Evolutionary conservation across 2,797 vertebrate genomes (phyloP), one percentile per base, ranked within the genome.

Genomic region (Pseudochirops corinnae): DNA sequence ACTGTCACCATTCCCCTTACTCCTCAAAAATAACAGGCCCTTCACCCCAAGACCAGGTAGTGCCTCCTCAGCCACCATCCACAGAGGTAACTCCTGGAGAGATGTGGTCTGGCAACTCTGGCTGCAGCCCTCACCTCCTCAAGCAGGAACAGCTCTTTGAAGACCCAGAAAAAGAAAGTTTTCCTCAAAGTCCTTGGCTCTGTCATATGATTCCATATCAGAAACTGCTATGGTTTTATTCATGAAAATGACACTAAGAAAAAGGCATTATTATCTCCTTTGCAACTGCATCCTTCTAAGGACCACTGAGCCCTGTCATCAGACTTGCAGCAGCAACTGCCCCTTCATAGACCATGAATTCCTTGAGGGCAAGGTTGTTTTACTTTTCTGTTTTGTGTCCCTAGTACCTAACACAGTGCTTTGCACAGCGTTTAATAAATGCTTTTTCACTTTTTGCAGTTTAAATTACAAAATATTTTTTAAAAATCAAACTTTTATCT

Each of bases 401-500:
- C 24, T 4, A 87, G 21, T 18, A 82, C 18, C n/a, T 82, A 39
- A 74, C 31, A 33, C 2, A 46, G 21, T 46, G 74, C 74, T 87
- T 87, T 87, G 39, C 39, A 87, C 7, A 46, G 74, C 1, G 10
- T 46, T 46, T 46, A 87, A 50, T 26, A 87, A 87, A 50, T 50
- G 21, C 24, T 87, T 82, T 50, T 87, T 87, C 74, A 26, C 50
- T 26, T 10, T 50, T 50, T 87, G 74, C 1, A 28, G 21, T 87
- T 46, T 87, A 50, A 87, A 50, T 87, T 87, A 50, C 21, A 1
- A 39, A 50, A 46, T 87, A 46, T 82, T 52, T 90, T 95, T 94
- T 90, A 82, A 82, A 46, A 82, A 95, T 93, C 29, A 92, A 33
- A 24, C 4, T 96, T 58, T 90, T 62, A 39, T 31, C 2, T 11